Percentiles rank a stretch among this genome's conserved stretches.
Conservation (phyloP, 2,113 vertebrate species). For the Pterocles orientalis region DNA sequence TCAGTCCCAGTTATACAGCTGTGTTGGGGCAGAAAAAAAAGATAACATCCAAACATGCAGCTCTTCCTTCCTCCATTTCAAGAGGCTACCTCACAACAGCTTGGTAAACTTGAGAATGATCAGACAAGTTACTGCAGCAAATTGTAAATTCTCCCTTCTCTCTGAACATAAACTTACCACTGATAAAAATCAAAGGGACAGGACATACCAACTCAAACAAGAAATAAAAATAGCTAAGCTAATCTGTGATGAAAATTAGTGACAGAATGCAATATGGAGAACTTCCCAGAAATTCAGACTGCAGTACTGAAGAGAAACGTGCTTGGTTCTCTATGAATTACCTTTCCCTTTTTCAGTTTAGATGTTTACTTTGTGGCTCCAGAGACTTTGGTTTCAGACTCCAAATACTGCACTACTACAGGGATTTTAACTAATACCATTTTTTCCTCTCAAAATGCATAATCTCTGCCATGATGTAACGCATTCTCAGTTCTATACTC, state of each 20-base stretch:
- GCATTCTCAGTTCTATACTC: not conserved
- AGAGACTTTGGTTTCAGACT: not conserved
- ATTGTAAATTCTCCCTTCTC: not conserved
- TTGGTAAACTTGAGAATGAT: not conserved
- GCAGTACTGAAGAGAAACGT: not conserved
- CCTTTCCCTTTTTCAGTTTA: not conserved
- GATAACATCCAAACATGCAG: not conserved
- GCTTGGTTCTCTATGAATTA: not conserved
- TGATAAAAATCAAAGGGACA: not conserved
- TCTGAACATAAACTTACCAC: not conserved
- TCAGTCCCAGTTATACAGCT: conserved; percentile 43
- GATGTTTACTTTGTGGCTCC: not conserved
- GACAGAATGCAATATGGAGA: not conserved
- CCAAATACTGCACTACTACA: not conserved
- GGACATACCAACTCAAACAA: not conserved
- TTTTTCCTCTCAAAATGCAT: not conserved
- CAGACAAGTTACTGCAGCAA: not conserved
- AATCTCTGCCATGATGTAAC: not conserved
- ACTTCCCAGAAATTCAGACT: not conserved
- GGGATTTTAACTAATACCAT: not conserved
- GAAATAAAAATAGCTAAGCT: not conserved
- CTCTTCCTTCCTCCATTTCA: conserved; percentile 18
- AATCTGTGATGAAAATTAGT: not conserved
- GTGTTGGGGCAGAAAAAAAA: not conserved
- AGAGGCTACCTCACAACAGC: not conserved